Conservation (phyloP, 2,888 invertebrate species). For the Macaria liturata region DNA sequence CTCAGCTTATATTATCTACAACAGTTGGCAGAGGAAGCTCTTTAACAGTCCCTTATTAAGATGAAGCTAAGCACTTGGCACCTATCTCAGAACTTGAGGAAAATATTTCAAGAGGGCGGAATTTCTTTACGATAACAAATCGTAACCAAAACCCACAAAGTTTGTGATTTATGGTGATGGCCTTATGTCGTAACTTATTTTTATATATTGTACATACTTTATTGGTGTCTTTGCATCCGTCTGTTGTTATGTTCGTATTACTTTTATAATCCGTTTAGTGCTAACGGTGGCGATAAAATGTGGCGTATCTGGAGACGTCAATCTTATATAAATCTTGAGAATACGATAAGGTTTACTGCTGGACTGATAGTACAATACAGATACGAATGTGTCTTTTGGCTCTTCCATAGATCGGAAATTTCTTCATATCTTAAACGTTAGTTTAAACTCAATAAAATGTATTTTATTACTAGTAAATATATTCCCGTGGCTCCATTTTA, state of each 20-base stretch:
- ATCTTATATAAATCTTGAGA: conserved; percentile 2
- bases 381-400: too few species aligned
- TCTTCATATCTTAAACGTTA: too few species aligned
- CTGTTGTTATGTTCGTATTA: conserved; percentile 22
- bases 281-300: conserved; percentile 12
- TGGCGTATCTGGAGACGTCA: conserved; percentile 3
- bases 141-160: conserved; percentile 43
- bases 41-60: conserved; percentile 17
- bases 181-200: conserved; percentile 49
- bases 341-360: too few species aligned
- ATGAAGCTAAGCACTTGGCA: conserved; percentile 25
- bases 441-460: too few species aligned
- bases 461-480: too few species aligned
- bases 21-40: conserved; percentile 12
- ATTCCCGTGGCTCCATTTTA: too few species aligned
- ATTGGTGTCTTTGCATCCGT: conserved; percentile 34
- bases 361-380: too few species aligned
- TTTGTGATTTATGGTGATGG: conserved; percentile 52
- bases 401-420: too few species aligned
- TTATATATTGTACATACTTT: conserved; percentile 43
- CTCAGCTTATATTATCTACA: conserved; percentile 6
- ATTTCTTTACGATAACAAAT: conserved; percentile 40
- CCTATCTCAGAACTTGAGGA: conserved; percentile 19
- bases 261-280: conserved; percentile 29
- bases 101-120: conserved; percentile 24